phyloP scores from a whole-genome alignment of 2,888 invertebrate species.

The Lacanobia oleracea region DNA sequence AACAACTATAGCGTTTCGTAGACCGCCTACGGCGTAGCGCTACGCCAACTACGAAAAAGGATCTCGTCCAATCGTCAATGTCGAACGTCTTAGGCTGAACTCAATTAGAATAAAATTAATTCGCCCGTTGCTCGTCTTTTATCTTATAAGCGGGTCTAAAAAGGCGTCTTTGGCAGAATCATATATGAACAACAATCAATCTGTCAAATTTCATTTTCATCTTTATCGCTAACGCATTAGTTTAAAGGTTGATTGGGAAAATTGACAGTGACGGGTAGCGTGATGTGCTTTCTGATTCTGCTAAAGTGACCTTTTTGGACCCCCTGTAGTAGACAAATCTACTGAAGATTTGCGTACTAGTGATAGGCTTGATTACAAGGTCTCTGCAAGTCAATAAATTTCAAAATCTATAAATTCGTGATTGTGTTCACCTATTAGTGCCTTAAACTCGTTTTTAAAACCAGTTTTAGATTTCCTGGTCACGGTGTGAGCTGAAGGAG shows the following conservation, averaged over 20 bases:
- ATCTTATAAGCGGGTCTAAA: too few relatives aligned
- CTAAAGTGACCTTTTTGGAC: too few relatives aligned
- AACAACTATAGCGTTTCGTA: background rate
- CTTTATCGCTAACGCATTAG: too few relatives aligned
- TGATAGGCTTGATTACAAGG: background rate
- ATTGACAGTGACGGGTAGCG: too few relatives aligned
- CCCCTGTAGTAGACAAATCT: too few relatives aligned
- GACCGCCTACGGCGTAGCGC: slow-evolving; percentile 39
- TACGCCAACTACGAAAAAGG: slow-evolving; percentile 26
- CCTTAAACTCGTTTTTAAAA: background rate
- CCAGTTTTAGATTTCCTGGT: background rate
- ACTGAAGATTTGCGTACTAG: background rate
- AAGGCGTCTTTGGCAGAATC: too few relatives aligned
- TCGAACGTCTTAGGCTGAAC: background rate
- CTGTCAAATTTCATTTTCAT: too few relatives aligned
- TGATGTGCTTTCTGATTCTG: too few relatives aligned
- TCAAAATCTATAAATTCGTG: background rate
- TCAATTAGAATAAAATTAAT: background rate
- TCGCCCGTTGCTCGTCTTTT: too few relatives aligned
- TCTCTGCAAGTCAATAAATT: background rate
- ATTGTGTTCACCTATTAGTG: background rate
- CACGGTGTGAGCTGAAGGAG: background rate
- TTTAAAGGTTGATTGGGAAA: too few relatives aligned
- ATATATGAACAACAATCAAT: too few relatives aligned
- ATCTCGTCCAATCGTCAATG: too few relatives aligned